Conservation (phyloP, 2,797 vertebrate species). For the Halcyon chelicuti region DNA sequence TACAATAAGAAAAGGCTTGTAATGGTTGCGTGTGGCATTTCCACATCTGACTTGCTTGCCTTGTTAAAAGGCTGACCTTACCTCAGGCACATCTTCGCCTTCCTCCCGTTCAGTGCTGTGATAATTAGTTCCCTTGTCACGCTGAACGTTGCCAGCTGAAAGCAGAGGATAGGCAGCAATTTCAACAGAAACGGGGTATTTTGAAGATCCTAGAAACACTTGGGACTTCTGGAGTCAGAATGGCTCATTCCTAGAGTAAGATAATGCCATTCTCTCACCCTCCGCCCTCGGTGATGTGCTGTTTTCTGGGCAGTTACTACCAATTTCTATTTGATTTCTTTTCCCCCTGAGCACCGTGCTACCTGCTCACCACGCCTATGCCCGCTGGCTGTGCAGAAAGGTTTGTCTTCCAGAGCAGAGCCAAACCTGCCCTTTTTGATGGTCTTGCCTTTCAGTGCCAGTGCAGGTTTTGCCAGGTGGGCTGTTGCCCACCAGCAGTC, state of each 20-base stretch:
- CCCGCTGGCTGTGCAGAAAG: background rate
- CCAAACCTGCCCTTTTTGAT: background rate
- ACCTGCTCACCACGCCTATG: rapidly evolving
- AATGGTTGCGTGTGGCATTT: background rate
- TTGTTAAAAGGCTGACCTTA: background rate
- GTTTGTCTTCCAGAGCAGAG: background rate
- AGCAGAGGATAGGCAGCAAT: background rate
- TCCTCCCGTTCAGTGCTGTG: background rate
- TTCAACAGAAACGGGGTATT: background rate
- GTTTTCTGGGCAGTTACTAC: background rate
- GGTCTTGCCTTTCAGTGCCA: background rate
- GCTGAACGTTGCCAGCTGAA: background rate
- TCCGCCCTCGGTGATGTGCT: background rate
- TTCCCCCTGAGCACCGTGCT: rapidly evolving
- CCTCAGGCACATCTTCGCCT: background rate
- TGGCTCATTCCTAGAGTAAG: background rate
- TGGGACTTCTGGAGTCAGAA: background rate
- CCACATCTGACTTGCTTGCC: background rate
- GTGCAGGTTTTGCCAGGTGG: too few relatives aligned
- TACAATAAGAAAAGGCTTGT: background rate
- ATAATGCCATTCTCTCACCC: background rate
- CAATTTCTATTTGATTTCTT: background rate
- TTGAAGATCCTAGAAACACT: background rate
- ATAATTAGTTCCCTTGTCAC: background rate
- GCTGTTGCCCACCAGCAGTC: too few relatives aligned